Evolutionary conservation across 2,113 vertebrate genomes (phyloP), one percentile per base, ranked within the genome.

Genomic region (Tragelaphus strepsiceros): DNA sequence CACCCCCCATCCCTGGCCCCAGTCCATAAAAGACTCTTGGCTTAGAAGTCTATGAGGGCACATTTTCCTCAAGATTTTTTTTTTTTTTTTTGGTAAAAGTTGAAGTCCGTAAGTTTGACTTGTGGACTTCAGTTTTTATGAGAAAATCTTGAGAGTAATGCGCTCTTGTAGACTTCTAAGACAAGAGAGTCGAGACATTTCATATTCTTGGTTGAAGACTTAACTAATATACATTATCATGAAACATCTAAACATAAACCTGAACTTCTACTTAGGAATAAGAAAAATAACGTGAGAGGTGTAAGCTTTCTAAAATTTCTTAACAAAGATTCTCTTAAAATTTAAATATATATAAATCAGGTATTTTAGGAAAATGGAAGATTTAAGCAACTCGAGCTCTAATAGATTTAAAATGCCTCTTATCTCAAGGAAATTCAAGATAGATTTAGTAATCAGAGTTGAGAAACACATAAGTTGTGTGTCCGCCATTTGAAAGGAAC

Each of bases 401-500:
- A 49, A n/a, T 91, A 90, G 22, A 96, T 67, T 94, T 92, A 87
- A 95, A 96, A 80, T 67, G 22, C 4, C 51, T 94, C 22, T 82
- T 90, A 82, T 1, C 1, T 78, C 67, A 96, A 94, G 86, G 61
- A 77, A 94, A 93, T 59, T 91, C 14, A 71, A 58, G 11, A 49
- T 43, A 67, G 39, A 43, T 28, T 90, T 78, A 71, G 78, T 56
- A 74, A 13, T 94, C 28, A 86, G 82, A 93, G 43, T 71, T 91
- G 28, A 92, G 78, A 95, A 93, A 71, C n/a, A 46, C 17, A 22
- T 59, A 77, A 56, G 43, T 43, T 43, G 43, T 43, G 43, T 43
- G 43, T 43, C 53, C 17, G 15, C 46, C 35, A 35, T 78, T 94
- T 39, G n/a, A 51, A 88, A 53, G 64, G 74, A 96, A 71, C 28